phyloP scores from a whole-genome alignment of 1,140 invertebrate species.

The Leptestheria dahalacensis region DNA sequence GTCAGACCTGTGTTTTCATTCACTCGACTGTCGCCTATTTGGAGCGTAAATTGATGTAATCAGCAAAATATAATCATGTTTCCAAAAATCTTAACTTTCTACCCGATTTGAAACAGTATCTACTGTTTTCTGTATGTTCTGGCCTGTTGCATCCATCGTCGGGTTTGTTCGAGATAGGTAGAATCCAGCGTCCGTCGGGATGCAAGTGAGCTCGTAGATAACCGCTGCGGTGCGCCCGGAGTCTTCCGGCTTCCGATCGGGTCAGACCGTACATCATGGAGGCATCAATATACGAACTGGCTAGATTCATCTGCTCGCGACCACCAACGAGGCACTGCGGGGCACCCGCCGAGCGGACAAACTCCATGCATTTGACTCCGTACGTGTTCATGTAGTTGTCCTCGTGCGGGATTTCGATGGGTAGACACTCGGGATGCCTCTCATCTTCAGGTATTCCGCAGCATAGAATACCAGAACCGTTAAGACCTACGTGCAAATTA shows the following conservation, averaged over 20 bases:
- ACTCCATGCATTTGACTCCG: slow-evolving; percentile 61
- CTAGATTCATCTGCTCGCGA: slow-evolving; percentile 47
- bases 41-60: no score
- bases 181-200: slow-evolving; percentile 43
- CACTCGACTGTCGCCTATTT: slow-evolving; percentile 54
- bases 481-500: slow-evolving; percentile 10
- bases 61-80: background rate
- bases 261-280: slow-evolving; percentile 55
- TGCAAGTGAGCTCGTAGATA: slow-evolving; percentile 5
- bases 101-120: slow-evolving; percentile 61
- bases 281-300: slow-evolving; percentile 51
- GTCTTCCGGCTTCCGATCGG: slow-evolving; percentile 29
- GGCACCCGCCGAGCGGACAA: slow-evolving; percentile 65
- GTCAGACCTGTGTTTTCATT: slow-evolving; percentile 44
- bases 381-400: slow-evolving; percentile 51
- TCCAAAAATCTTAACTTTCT: background rate
- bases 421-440: slow-evolving; percentile 66
- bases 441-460: slow-evolving; percentile 19
- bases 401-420: slow-evolving; percentile 44
- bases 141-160: slow-evolving; percentile 58
- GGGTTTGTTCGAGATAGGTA: slow-evolving; percentile 51
- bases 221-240: slow-evolving; percentile 19
- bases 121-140: slow-evolving; percentile 43
- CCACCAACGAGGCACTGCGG: slow-evolving; percentile 64
- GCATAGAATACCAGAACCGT: slow-evolving; percentile 17